A percentile compares a stretch with the other conserved stretches of the same genome.
Conservation (phyloP, 2,888 invertebrate species). For the Sylvicola fuscatus region DNA sequence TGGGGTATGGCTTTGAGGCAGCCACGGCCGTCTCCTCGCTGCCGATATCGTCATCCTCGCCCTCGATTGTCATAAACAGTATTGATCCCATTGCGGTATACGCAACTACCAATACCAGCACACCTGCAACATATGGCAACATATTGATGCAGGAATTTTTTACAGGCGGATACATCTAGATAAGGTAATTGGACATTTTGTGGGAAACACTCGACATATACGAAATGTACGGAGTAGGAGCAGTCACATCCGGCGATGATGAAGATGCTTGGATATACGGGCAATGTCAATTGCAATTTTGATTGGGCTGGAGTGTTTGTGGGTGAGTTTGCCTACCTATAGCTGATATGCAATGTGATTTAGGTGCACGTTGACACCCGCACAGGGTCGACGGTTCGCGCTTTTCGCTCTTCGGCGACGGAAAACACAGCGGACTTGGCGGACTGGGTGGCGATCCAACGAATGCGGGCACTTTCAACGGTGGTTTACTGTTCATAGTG, state of each 20-base stretch:
- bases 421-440: constrained; percentile 14
- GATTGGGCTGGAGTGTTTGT: too few species aligned
- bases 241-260: too few species aligned
- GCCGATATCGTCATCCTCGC: constrained; percentile 28
- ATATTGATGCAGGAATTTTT: too few species aligned
- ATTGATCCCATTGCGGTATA: constrained; percentile 87
- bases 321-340: constrained; percentile 16
- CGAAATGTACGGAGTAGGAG: too few species aligned
- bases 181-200: too few species aligned
- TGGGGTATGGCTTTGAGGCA: constrained; percentile 39
- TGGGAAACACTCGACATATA: too few species aligned
- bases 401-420: constrained; percentile 11
- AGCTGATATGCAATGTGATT: constrained; percentile 26
- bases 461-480: constrained; percentile 20
- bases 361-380: constrained; percentile 24
- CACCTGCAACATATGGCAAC: constrained; percentile 14
- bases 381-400: constrained; percentile 15
- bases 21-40: constrained; percentile 38
- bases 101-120: constrained; percentile 51
- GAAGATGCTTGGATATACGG: too few species aligned
- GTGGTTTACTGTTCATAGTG: constrained; percentile 22
- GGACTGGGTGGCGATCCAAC: constrained; percentile 11
- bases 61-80: constrained; percentile 71
- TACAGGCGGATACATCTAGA: too few species aligned
- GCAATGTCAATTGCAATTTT: too few species aligned